Percentiles rank a stretch among this genome's conserved stretches.
Conservation (phyloP, 2,797 vertebrate species). For the Synaphobranchus kaupii region DNA sequence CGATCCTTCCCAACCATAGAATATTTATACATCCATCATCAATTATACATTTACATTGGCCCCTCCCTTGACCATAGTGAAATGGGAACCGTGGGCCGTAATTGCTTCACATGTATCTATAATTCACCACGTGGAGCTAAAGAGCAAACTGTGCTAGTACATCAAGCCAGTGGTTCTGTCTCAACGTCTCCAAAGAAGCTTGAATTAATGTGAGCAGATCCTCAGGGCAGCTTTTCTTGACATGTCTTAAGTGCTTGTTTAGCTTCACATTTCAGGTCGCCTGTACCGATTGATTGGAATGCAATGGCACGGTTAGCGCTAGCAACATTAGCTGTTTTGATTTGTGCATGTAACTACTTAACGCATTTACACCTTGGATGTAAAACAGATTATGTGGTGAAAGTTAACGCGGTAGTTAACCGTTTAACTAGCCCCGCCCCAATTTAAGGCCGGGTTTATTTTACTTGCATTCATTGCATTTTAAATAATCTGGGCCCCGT, state of each 20-base stretch:
- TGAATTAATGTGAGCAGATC: not conserved
- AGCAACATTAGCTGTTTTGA: not conserved
- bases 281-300: not conserved
- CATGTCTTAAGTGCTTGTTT: not conserved
- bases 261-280: not conserved
- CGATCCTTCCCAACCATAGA: not conserved
- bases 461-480: no score
- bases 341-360: not conserved
- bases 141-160: not conserved
- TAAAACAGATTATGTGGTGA: not conserved
- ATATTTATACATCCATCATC: constrained; percentile 19
- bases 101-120: not conserved
- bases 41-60: constrained; percentile 8
- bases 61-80: not conserved
- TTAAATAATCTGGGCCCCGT: no score
- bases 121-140: constrained; percentile 13
- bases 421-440: no score
- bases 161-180: not conserved
- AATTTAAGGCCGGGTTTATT: no score
- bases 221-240: not conserved
- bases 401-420: no score
- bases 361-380: not conserved
- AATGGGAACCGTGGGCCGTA: not conserved
- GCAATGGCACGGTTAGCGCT: not conserved
- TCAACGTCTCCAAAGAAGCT: not conserved